These are phyloP conservation scores for Phengaris arion DNA, from an alignment of 2,888 invertebrate genomes.

Conservation along the genomic window DNA sequence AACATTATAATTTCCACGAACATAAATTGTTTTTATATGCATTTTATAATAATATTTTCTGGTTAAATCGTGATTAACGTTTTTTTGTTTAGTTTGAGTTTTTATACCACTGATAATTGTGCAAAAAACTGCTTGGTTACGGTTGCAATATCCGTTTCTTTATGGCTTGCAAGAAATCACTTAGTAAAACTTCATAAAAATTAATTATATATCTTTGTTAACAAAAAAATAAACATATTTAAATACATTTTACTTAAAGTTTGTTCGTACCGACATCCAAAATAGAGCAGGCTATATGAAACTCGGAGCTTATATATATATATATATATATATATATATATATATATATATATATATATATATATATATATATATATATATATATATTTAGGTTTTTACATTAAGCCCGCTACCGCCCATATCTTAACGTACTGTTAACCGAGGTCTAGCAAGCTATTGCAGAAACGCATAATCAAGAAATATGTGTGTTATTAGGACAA, in stretches of 20 bases:
- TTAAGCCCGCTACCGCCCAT: neutral
- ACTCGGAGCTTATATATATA: too few relatives aligned
- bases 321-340: too few relatives aligned
- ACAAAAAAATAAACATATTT: neutral
- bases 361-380: too few relatives aligned
- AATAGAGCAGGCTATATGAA: too few relatives aligned
- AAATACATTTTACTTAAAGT: neutral
- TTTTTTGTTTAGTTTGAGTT: neutral
- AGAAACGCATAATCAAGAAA: conserved; percentile 15
- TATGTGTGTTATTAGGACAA: conserved; percentile 26
- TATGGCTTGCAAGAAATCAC: neutral
- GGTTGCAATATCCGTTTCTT: neutral
- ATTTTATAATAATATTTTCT: neutral
- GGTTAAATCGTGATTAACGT: neutral
- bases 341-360: too few relatives aligned
- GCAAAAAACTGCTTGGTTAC: neutral
- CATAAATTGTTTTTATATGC: too few relatives aligned
- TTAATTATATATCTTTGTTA: neutral
- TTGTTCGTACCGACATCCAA: too few relatives aligned
- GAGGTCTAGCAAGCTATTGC: conserved; percentile 11
- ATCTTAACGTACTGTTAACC: neutral
- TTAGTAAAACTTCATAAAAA: neutral
- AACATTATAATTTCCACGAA: too few relatives aligned
- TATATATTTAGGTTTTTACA: too few relatives aligned
- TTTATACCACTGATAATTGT: neutral